Conservation (phyloP, 2,888 invertebrate species). For the Laothoe populi region DNA sequence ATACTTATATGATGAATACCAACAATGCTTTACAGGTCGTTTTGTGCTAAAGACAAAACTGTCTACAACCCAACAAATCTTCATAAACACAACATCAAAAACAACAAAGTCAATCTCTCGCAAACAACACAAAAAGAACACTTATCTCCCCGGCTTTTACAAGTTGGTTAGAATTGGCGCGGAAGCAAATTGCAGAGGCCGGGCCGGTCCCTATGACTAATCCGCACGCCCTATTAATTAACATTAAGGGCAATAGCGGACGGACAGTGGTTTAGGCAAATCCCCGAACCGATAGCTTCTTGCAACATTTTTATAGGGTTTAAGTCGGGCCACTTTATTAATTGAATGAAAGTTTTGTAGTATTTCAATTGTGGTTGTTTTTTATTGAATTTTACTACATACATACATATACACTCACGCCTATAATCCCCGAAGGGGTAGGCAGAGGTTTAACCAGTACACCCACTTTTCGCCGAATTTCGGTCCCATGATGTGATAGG, state of each 20-base stretch:
- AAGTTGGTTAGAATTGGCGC: slow-evolving; percentile 16
- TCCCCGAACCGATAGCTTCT: slow-evolving; percentile 12
- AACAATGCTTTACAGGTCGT: no score
- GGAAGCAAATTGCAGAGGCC: slow-evolving; percentile 2
- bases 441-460: no score
- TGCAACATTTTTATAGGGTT: slow-evolving; percentile 7
- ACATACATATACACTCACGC: no score
- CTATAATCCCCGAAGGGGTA: no score
- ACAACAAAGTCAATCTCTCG: background rate
- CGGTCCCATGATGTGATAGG: no score
- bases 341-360: background rate
- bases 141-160: background rate
- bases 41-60: no score
- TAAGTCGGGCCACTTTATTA: background rate
- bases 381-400: no score
- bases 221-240: slow-evolving; percentile 23
- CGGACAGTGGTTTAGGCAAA: slow-evolving; percentile 21
- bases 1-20: no score
- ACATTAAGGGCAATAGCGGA: slow-evolving; percentile 8
- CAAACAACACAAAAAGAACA: slow-evolving; percentile 1
- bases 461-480: no score
- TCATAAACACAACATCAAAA: background rate
- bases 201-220: slow-evolving; percentile 1
- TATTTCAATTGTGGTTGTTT: background rate
- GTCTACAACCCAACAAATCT: no score